Conservation (phyloP, 1,140 invertebrate species). For the Metaphire vulgaris region DNA sequence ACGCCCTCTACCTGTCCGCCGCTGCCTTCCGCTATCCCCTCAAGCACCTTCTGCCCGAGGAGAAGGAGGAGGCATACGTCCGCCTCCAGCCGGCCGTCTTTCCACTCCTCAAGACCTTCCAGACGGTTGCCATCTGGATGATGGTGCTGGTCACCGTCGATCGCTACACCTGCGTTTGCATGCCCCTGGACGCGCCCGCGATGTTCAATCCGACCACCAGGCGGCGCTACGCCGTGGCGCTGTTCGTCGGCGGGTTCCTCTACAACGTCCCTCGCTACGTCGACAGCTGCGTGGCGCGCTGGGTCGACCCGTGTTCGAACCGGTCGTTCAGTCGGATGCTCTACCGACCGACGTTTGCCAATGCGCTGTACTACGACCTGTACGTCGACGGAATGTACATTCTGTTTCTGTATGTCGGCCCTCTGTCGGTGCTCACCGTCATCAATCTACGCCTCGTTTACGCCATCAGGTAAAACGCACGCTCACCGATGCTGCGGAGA, state of each 20-base stretch:
- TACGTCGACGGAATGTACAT: slow-evolving; percentile 23
- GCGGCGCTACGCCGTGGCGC: neutral
- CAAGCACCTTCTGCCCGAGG: slow-evolving; percentile 8
- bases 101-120: slow-evolving; percentile 20
- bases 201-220: slow-evolving; percentile 5
- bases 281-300: slow-evolving; percentile 14
- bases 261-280: slow-evolving; percentile 23
- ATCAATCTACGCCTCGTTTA: slow-evolving; percentile 18
- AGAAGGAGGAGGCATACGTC: too few relatives aligned
- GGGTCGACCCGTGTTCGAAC: too few relatives aligned
- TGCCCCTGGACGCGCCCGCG: slow-evolving; percentile 5
- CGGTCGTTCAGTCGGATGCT: too few relatives aligned
- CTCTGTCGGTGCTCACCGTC: neutral
- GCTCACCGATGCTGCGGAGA: too few relatives aligned
- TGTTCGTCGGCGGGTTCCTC: slow-evolving; percentile 13
- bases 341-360: slow-evolving; percentile 17
- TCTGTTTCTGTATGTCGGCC: slow-evolving; percentile 16
- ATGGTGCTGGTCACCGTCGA: too few relatives aligned
- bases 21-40: slow-evolving; percentile 22
- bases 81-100: slow-evolving; percentile 14
- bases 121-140: slow-evolving; percentile 26
- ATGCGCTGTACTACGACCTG: slow-evolving; percentile 11
- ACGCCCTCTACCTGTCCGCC: slow-evolving; percentile 14
- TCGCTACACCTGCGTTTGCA: slow-evolving; percentile 21
- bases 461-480: slow-evolving; percentile 20